A percentile compares a stretch with the other conserved stretches of the same genome.
phyloP scores from a whole-genome alignment of 64 coral and sea anemone genomes.

The Dendronephthya gigantea region DNA sequence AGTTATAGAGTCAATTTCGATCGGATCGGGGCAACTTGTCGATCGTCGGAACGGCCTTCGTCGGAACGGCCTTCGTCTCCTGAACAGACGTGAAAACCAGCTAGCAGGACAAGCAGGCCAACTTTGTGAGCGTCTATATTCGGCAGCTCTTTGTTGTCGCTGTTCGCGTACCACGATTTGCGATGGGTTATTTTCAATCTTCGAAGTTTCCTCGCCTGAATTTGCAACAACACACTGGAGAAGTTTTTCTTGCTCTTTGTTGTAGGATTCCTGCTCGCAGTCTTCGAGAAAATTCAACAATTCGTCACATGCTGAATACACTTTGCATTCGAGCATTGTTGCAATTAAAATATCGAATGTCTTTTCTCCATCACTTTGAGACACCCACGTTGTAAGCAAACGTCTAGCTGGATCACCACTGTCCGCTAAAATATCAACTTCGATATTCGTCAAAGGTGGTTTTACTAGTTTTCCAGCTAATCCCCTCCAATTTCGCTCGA shows the following conservation, averaged over 20 bases:
- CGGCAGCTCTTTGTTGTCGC: too few relatives aligned
- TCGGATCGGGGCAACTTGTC: background rate
- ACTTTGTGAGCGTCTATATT: too few relatives aligned
- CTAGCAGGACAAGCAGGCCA: too few relatives aligned
- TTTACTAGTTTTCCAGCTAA: background rate
- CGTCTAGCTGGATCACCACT: background rate
- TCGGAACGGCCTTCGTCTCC: background rate
- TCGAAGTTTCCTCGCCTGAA: too few relatives aligned
- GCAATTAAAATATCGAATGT: background rate
- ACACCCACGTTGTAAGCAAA: background rate
- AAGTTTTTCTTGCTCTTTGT: background rate
- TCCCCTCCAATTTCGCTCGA: background rate
- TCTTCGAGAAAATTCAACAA: background rate
- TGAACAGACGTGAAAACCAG: background rate
- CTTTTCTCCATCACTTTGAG: background rate
- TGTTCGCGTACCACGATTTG: too few relatives aligned
- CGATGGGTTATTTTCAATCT: too few relatives aligned
- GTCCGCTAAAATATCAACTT: background rate
- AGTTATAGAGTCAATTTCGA: background rate
- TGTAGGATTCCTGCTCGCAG: background rate
- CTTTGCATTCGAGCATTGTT: background rate
- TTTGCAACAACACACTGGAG: background rate
- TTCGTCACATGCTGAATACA: background rate
- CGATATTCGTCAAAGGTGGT: background rate
- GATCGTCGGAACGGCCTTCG: background rate